Evolutionary conservation across 2,797 vertebrate species (phyloP), one percentile per base, ranked within the genome.

Genomic region (Chelmon rostratus): DNA sequence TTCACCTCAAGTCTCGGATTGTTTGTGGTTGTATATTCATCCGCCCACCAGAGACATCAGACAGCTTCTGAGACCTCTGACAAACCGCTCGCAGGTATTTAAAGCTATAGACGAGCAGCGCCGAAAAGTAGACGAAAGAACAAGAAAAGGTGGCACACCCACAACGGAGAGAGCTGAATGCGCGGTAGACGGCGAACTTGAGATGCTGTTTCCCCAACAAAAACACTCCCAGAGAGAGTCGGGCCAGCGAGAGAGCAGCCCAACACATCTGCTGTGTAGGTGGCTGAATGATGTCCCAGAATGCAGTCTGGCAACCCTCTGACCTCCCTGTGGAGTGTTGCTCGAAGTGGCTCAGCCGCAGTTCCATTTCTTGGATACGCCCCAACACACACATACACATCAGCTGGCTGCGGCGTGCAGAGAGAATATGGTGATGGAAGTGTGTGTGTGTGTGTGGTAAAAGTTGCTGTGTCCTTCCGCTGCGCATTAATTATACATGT

Each of bases 401-500:
- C 88, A 91, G 74, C 85, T 83, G 81, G 77, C 64, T 75, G 73
- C 23, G 2, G 53, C 12, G 72, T 75, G 78, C 31, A 66, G 69
- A 79, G 85, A 81, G 85, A 78, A 68, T 79, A 74, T 54, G 42
- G 75, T 79, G 79, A 81, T 66, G 79, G 78, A 81, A 73, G 42
- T 79, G 28, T 67, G 72, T 74, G 73, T 79, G 79, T 49, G 44
- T n/a, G 12, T 78, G 78, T 61, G 59, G 81, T 80, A 87, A 85
- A 92, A 91, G 84, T 91, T 89, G 76, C 84, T 35, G 46, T 76
- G 90, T 92, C 91, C 88, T 92, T 93, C 91, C 84, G 37, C 82
- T 88, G 87, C 73, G 81, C 90, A 93, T 94, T 92, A 94, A 93
- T 94, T 93, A 94, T 91, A 89, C 86, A 93, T 91, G 92, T 92